phyloP scores from a whole-genome alignment of 2,888 invertebrate species.

The Ernsta delagoae region DNA sequence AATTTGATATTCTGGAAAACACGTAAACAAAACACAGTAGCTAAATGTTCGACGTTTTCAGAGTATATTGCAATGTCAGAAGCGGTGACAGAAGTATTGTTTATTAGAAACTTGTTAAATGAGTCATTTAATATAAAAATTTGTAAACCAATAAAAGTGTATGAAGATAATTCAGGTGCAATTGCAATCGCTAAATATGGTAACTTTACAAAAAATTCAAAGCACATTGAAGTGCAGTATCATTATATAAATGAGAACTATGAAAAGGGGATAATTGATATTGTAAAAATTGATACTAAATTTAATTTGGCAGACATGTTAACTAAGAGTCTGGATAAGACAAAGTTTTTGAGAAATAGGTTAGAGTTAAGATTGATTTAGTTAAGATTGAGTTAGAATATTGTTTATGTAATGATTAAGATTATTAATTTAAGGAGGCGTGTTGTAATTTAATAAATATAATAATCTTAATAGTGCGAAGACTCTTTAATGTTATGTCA shows the following conservation, averaged over 20 bases:
- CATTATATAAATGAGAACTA: conserved; percentile 46
- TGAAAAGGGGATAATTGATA: conserved; percentile 46
- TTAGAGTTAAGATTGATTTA: neutral
- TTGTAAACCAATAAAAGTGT: conserved; percentile 39
- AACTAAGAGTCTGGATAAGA: neutral
- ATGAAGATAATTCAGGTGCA: conserved; percentile 43
- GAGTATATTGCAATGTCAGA: conserved; percentile 40
- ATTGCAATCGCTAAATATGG: conserved; percentile 42
- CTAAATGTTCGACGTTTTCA: conserved; percentile 38
- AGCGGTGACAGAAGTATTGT: conserved; percentile 11
- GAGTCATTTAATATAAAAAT: conserved; percentile 32
- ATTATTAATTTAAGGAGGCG: conserved; percentile 6
- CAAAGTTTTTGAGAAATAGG: neutral
- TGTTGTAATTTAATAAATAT: neutral
- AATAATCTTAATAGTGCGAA: neutral
- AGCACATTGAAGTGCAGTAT: conserved; percentile 9
- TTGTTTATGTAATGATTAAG: neutral
- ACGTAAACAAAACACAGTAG: conserved; percentile 37
- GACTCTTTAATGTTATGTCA: too few species aligned
- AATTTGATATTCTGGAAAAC: conserved; percentile 39
- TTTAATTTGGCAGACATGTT: neutral
- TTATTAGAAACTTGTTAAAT: conserved; percentile 28
- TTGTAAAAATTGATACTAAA: conserved; percentile 17
- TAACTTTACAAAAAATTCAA: conserved; percentile 40
- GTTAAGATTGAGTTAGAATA: neutral